Evolutionary conservation across 1,140 invertebrate genomes (phyloP), one percentile per base, ranked within the genome.

Genomic region (Sipha flava): DNA sequence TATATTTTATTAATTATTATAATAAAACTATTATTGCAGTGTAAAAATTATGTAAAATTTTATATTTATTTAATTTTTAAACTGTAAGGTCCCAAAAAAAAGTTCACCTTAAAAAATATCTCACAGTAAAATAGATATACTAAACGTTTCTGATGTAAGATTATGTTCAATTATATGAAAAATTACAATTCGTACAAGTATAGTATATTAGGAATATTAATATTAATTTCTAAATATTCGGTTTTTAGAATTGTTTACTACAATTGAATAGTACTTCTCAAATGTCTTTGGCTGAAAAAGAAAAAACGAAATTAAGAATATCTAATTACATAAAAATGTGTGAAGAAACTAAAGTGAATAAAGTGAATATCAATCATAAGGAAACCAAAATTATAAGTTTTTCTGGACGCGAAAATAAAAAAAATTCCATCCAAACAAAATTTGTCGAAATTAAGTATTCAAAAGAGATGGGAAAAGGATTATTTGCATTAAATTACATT

Each of bases 381-480:
- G n/a, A n/a, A n/a, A n/a, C n/a, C n/a, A n/a, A 10, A 59, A 2
- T 5, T 21, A 21, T 59, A 23, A 14, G 23, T 29, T 59, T 59
- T 23, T 5, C 21, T 3, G 4, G 12, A 59, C 54, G 4, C 23
- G 23, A 43, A 29, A 21, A 34, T 16, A 29, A 31, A 12, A 12
- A 49, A 21, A 29, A 7, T 16, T 21, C 68, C 31, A 3, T 10
- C n/a, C 49, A 31, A 49, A 26, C 26, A 1, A 18, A 72, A 34
- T 72, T 16, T 47, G 18, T 72, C 31, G 43, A 47, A 72, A 18
- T 47, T 12, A 18, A n/a, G 21, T 29, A 49, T 47, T 45, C 59
- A 57, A 21, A 43, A 21, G 66, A 72, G 59, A 80, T 80, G 79
- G 66, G 66, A 21, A 29, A 52, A 54, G 47, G 68, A 31, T 43